Base-by-base conservation (phyloP, 1,140 invertebrate species). In the Drosophila lini region DNA sequence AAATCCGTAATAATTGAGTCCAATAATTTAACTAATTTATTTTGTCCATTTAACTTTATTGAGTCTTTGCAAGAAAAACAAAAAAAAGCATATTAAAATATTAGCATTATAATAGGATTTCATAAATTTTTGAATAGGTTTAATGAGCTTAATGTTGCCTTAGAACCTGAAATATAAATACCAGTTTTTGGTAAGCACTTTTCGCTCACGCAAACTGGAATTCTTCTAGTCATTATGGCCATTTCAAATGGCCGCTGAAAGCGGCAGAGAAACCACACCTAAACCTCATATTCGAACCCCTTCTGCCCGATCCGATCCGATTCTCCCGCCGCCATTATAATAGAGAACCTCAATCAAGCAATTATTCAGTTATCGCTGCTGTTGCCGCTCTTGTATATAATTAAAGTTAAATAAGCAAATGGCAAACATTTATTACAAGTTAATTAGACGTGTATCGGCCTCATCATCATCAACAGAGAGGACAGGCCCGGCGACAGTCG, bases 351-450 rank as follows among this genome's bases (percentile, higher is more conserved):
- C 62, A 68, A 77, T 77, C 74, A 77, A 77, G 82, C 71, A 82
- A 80, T 83, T 77, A 86, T 53, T 79, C 68, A 80, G 52, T 86
- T 79, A 86, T 61, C 50, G 68, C 53, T 61, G 63, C 68, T 76
- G 71, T 76, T 48, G 58, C 44, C 56, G 32, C 45, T 67, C 57
- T 68, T 77, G 40, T 67, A 62, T 78, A 71, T 89, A 81, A 89
- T 89, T 89, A 89, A 89, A 89, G 74, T 84, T 81, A 90, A 89
- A 89, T 81, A 89, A 89, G 84, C 60, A 89, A 89, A 89, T 89
- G 81, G 84, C 80, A 75, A 84, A 68, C 84, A 89, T 89, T 89
- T 89, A 89, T 89, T 89, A 89, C 85, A 89, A 89, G 80, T 89
- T 89, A 89, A 89, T 89, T 89, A 89, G 84, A 81, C 80, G 81